Percentiles rank a stretch among this genome's conserved stretches.
These are phyloP conservation scores for Pipistrellus pygmaeus DNA, from an alignment of 2,797 vertebrate genomes.

Conservation along the genomic window DNA sequence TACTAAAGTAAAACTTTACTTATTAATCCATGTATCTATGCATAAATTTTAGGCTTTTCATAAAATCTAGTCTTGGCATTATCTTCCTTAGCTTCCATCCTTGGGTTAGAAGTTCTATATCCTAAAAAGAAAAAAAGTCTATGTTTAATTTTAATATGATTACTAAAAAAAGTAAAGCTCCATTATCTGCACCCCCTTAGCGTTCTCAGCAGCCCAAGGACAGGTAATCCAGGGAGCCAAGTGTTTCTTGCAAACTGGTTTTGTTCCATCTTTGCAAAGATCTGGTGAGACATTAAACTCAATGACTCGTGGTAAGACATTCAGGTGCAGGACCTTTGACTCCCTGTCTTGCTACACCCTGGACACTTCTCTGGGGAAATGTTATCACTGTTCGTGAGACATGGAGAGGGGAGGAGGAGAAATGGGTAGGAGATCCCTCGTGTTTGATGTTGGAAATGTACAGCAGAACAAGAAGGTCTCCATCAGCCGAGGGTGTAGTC, in stretches of 20 bases:
- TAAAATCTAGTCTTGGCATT: slow-evolving; percentile 7
- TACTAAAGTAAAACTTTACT: slow-evolving; percentile 1
- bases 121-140: background rate
- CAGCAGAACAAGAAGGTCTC: background rate
- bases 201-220: background rate
- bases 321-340: background rate
- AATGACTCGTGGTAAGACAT: rapidly evolving
- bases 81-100: slow-evolving; percentile 14
- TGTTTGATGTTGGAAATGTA: background rate
- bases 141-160: background rate
- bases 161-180: background rate
- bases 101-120: slow-evolving; percentile 36
- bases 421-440: background rate
- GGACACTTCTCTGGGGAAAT: background rate
- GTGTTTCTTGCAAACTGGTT: background rate
- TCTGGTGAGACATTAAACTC: background rate
- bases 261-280: background rate
- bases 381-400: background rate
- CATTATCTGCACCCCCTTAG: background rate
- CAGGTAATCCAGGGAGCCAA: background rate
- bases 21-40: background rate
- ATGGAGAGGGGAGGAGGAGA: background rate
- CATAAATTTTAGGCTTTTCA: background rate
- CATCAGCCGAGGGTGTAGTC: background rate
- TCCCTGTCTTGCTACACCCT: background rate